Base-by-base conservation (phyloP, 2,797 vertebrate genomes). In the Muscicapa striata region DNA sequence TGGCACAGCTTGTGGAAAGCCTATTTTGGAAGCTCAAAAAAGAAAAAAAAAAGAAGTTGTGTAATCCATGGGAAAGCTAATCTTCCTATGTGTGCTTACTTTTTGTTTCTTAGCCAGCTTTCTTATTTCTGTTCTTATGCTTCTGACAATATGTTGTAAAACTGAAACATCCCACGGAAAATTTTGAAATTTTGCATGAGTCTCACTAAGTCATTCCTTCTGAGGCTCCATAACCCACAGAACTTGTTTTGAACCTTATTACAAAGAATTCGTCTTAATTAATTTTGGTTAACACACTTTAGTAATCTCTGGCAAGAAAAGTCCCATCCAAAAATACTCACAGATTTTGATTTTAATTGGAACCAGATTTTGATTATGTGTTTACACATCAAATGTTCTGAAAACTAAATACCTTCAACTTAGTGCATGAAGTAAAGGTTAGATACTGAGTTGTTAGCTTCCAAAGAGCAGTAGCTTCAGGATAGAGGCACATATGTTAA, bases 51-150 rank as follows among this genome's bases (percentile, higher is more conserved):
- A 45, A 5, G 5, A 21, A 8, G 23, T 76, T 72, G 52, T 82
- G 57, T 72, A 93, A 94, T 89, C 79, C 68, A 54, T 83, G 89
- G 58, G 78, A 96, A 89, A 92, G 52, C 22, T 83, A 87, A 68
- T 77, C 62, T 87, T 79, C 76, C 58, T 85, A 27, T 41, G 22
- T 0, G 1, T 68, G 59, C 41, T 73, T 79, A 63, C 10, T 80
- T 85, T 70, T 85, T 89, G 87, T 85, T 93, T 72, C 66, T 81
- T 54, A 89, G 89, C 82, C 92, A 95, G 78, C 29, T 90, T 95
- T 82, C 63, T 68, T 68, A 62, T 85, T 94, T 91, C 72, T 93
- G 48, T 43, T 93, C 84, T 94, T 85, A 55, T 27, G 16, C 46
- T 77, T 85, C 72, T 77, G 82, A 93, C 64, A 85, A 85, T 61